Conservation (phyloP, 2,888 invertebrate genomes). For the Creontiades dilutus region DNA sequence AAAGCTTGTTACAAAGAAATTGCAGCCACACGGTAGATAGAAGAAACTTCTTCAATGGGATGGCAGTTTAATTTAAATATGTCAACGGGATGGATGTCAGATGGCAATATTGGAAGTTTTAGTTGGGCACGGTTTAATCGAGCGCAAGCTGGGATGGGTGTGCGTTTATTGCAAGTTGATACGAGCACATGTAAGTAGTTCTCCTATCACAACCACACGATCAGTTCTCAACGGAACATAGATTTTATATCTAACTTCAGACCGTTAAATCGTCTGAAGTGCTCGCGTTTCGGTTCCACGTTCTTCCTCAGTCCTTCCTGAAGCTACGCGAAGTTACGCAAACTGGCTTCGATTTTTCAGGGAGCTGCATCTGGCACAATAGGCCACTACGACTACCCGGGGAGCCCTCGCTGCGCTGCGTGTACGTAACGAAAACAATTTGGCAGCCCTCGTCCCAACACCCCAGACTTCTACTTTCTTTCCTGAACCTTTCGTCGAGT, state of each 20-base stretch:
- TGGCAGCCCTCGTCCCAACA: constrained; percentile 3
- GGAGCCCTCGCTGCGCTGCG: constrained; percentile 35
- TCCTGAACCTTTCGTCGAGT: constrained; percentile 35
- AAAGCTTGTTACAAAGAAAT: no score
- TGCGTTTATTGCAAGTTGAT: not conserved
- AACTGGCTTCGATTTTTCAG: constrained; percentile 1
- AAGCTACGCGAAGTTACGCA: constrained; percentile 18
- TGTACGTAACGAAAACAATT: constrained; percentile 57
- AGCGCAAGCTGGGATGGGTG: no score
- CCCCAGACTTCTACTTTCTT: constrained; percentile 3
- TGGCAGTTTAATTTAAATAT: no score
- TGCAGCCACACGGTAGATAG: no score
- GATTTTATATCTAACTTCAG: constrained; percentile 4
- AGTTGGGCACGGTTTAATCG: no score
- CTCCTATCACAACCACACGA: not conserved
- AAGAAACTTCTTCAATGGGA: no score
- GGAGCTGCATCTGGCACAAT: not conserved
- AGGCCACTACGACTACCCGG: constrained; percentile 28
- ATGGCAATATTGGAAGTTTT: no score
- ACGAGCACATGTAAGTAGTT: not conserved
- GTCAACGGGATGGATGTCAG: no score
- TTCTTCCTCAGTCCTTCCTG: not conserved
- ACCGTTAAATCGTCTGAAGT: constrained; percentile 5
- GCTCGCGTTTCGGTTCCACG: constrained; percentile 4
- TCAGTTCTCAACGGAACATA: not conserved